Percentiles rank a stretch among this genome's conserved stretches.
Conservation (phyloP, 2,888 invertebrate species). For the Hanleya hanleyi region DNA sequence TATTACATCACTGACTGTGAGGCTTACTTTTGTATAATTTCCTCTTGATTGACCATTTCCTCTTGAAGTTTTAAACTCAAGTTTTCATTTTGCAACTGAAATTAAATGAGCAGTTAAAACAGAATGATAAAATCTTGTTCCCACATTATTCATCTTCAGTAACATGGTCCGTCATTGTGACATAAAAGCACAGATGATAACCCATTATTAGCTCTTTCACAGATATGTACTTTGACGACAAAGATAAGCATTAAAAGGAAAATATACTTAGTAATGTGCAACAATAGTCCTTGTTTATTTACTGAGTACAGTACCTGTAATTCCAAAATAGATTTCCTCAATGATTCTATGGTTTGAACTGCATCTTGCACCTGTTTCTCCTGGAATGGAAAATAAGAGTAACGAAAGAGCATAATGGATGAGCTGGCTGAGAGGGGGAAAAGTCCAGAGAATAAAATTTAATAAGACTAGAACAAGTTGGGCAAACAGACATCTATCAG, state of each 20-base stretch:
- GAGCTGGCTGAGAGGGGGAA: background rate
- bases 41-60: conserved; percentile 58
- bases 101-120: background rate
- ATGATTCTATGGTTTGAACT: conserved; percentile 52
- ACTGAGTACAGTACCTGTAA: conserved; percentile 62
- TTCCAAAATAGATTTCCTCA: conserved; percentile 63
- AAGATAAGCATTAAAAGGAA: background rate
- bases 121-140: too few species aligned
- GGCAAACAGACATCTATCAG: too few species aligned
- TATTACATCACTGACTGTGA: background rate
- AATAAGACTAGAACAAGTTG: too few species aligned
- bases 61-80: conserved; percentile 60
- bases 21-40: conserved; percentile 48
- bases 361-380: conserved; percentile 62
- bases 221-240: too few species aligned
- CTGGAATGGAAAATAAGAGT: conserved; percentile 46
- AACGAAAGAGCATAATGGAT: background rate
- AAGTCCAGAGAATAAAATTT: background rate
- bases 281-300: background rate
- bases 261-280: background rate
- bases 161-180: too few species aligned
- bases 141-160: too few species aligned
- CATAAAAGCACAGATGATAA: background rate
- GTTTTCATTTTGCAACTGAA: conserved; percentile 65
- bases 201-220: background rate